A percentile compares a stretch with the other conserved stretches of the same genome.
Evolutionary conservation across 2,113 vertebrate genomes (phyloP).

Genomic region (Lamprotornis superbus): DNA sequence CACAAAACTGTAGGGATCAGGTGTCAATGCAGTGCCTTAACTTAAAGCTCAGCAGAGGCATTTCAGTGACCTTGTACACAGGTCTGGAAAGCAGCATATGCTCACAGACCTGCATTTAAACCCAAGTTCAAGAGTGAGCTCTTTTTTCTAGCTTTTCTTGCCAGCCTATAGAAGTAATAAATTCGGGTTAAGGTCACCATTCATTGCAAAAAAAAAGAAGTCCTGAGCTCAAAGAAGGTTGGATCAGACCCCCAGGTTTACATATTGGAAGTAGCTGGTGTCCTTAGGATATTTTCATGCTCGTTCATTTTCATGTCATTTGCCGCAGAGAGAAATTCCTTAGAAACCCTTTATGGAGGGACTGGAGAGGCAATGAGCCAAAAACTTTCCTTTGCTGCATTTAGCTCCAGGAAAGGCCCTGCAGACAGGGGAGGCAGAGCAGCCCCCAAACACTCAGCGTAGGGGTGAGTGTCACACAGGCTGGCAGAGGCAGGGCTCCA

Average conservation of each 20-base stretch:
- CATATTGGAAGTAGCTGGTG: not conserved
- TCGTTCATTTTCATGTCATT: not conserved
- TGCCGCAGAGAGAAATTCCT: not conserved
- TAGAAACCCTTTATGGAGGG: not conserved
- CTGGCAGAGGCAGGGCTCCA: not conserved
- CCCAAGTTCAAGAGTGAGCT: not conserved
- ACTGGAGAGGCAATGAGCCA: not conserved
- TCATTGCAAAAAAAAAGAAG: not conserved
- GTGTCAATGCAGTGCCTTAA: not conserved
- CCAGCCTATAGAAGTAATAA: not conserved
- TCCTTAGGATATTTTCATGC: not conserved
- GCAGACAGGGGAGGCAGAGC: not conserved
- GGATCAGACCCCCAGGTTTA: not conserved
- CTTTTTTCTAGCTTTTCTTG: not conserved
- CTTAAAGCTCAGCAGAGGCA: not conserved
- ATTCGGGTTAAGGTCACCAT: not conserved
- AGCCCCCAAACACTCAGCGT: not conserved
- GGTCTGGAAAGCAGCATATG: not conserved
- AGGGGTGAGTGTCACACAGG: fast-evolving
- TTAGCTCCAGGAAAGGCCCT: not conserved
- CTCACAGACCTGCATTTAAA: not conserved
- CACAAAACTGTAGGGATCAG: not conserved
- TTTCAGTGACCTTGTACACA: not conserved
- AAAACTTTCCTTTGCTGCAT: not conserved
- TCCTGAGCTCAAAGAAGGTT: not conserved